Conservation (phyloP, 2,888 invertebrate species). For the Scaptodrosophila latifasciaeformis region DNA sequence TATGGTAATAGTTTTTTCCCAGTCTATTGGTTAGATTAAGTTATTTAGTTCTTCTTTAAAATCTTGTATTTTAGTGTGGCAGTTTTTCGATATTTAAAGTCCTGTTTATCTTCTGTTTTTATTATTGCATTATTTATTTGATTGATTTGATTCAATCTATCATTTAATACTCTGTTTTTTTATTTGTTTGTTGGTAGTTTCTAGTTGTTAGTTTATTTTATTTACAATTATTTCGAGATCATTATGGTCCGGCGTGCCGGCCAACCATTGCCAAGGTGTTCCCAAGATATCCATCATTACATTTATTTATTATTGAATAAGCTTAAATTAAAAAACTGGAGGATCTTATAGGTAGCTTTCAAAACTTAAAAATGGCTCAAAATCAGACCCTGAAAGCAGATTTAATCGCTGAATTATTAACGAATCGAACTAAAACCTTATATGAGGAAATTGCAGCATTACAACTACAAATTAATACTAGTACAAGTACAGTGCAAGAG, state of each 20-base stretch:
- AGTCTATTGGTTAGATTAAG: not conserved
- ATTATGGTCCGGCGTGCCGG: constrained; percentile 1
- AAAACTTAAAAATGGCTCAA: too few species aligned
- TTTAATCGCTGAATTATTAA: too few species aligned
- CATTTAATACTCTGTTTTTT: not conserved
- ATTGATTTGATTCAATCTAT: constrained; percentile 1
- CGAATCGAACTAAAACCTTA: too few species aligned
- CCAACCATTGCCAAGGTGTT: not conserved
- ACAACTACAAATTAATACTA: too few species aligned
- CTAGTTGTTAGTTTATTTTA: constrained; percentile 1
- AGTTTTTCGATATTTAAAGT: not conserved
- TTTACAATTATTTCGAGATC: not conserved
- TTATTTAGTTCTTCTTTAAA: constrained; percentile 4
- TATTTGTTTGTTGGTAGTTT: constrained; percentile 10
- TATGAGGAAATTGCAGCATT: too few species aligned
- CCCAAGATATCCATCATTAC: not conserved
- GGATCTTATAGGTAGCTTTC: too few species aligned
- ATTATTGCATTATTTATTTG: constrained; percentile 1
- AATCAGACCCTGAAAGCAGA: too few species aligned
- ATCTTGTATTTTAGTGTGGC: not conserved
- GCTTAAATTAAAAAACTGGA: too few species aligned
- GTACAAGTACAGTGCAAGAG: too few species aligned
- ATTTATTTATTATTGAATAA: too few species aligned
- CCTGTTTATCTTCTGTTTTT: not conserved
- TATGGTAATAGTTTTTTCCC: constrained; percentile 7